Evolutionary conservation across 2,797 vertebrate genomes (phyloP).

Genomic region (Zenarchopterus dispar): DNA sequence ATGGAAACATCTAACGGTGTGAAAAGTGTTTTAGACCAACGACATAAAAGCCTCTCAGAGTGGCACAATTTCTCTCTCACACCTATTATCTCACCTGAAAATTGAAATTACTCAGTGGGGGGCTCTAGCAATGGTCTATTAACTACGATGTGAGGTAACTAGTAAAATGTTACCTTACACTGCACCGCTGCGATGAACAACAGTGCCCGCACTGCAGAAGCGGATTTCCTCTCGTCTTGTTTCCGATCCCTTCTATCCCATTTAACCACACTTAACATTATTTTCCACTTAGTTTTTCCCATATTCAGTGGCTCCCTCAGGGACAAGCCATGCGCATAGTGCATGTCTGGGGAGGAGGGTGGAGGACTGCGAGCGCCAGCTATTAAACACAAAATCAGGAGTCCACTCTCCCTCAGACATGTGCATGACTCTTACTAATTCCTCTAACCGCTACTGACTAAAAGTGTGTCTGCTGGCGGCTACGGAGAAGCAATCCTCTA

Average conservation of each 20-base stretch:
- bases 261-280: slow-evolving; percentile 71
- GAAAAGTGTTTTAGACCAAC: slow-evolving; percentile 1
- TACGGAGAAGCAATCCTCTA: slow-evolving; percentile 30
- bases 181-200: slow-evolving; percentile 22
- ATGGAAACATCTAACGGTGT: too few species aligned
- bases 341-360: slow-evolving; percentile 16
- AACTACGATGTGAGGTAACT: slow-evolving; percentile 24
- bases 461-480: slow-evolving; percentile 18
- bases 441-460: slow-evolving; percentile 48
- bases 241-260: slow-evolving; percentile 45
- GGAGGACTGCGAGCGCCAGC: slow-evolving; percentile 15
- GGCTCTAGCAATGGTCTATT: slow-evolving; percentile 32
- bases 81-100: slow-evolving; percentile 24
- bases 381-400: slow-evolving; percentile 59
- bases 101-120: slow-evolving; percentile 23
- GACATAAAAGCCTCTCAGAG: slow-evolving; percentile 3
- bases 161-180: slow-evolving; percentile 64
- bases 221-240: slow-evolving; percentile 38
- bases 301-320: slow-evolving; percentile 37
- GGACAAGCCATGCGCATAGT: slow-evolving; percentile 28
- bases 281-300: slow-evolving; percentile 66
- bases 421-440: slow-evolving; percentile 51
- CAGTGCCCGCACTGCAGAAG: slow-evolving; percentile 19
- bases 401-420: slow-evolving; percentile 50
- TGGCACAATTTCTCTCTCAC: slow-evolving; percentile 14